Base-by-base conservation (phyloP, 2,888 invertebrate genomes). In the Anthophora plumipes region DNA sequence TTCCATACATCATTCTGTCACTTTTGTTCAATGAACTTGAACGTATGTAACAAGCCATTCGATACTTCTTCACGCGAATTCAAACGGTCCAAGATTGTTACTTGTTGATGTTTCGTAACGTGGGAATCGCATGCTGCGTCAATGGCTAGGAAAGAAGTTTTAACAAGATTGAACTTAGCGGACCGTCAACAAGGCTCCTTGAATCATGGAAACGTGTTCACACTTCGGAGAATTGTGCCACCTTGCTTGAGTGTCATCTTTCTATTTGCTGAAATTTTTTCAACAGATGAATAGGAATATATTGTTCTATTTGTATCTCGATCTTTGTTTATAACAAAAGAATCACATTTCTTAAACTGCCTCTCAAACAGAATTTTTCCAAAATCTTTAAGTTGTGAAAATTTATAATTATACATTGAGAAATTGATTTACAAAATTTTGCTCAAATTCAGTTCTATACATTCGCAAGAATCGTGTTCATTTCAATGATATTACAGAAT, bases 131-230 rank as follows among this genome's bases (percentile, higher is more conserved):
- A 37, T 17, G 31, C 59, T 41, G 41, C 55, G 39, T 3, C 17
- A 70, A 63, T 52, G 37, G 59, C 37, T 39, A 60, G 55, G 41
- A 74, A 69, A 57, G 60, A 81, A 77, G 60, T 82, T 82, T 81
- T 82, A 82, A 82, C 73, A 73, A 82, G 69, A 72, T 64, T 57
- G 52, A 82, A 72, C 70, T 79, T 63, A 63, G 57, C 67, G 12
- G 72, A 68, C 31, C 43, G 7, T 60, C 39, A 37, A 46, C 52
- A 50, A 52, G 71, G 48, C 31, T 70, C 50, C 48, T 39, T 60
- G 20, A 39, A 50, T 46, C 20, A 7, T 14, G 12, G 14, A 46
- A 71, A 43, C 20, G 31, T 17, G 37, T 37, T 63, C 12, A 12
- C 31, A 9, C 20, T 20, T 43, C 20, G 39, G 31, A 43, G 63